A percentile compares a stretch with the other conserved stretches of the same genome.
Evolutionary conservation across 1,140 invertebrate genomes (phyloP).

Genomic region (Orchestia grillus): DNA sequence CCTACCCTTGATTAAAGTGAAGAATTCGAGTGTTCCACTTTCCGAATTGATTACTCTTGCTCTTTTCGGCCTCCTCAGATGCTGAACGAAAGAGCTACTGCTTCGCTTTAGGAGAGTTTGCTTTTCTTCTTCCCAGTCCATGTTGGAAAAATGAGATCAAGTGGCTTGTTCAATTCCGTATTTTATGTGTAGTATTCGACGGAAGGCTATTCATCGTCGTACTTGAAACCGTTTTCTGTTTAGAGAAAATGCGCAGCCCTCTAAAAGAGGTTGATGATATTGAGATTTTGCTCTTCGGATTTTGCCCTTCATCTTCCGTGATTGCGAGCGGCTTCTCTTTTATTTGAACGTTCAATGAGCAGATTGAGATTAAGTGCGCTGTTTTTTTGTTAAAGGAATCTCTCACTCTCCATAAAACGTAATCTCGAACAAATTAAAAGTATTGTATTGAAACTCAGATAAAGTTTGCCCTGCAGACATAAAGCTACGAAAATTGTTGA

Average conservation of each 20-base stretch:
- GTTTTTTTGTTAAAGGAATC: not conserved
- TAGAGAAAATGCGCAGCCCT: not conserved
- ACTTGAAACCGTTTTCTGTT: not conserved
- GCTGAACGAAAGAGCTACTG: not conserved
- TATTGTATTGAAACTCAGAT: not conserved
- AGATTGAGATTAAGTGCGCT: not conserved
- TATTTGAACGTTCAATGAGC: not conserved
- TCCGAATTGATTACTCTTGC: not conserved
- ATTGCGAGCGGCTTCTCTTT: too few relatives aligned
- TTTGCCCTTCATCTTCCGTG: not conserved
- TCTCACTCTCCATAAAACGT: not conserved
- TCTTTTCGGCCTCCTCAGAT: not conserved
- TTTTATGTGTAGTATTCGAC: not conserved
- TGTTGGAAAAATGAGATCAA: not conserved
- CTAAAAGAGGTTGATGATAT: not conserved
- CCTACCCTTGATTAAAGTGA: conserved; percentile 34
- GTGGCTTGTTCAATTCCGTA: not conserved
- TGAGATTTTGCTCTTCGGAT: not conserved
- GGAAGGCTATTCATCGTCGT: not conserved
- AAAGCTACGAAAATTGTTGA: too few relatives aligned
- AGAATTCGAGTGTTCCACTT: conserved; percentile 28
- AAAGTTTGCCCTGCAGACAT: too few relatives aligned
- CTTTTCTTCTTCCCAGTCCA: not conserved
- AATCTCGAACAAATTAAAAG: not conserved
- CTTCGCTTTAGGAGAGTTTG: not conserved